Conservation (phyloP, 2,113 vertebrate genomes). For the Labrus mixtus region DNA sequence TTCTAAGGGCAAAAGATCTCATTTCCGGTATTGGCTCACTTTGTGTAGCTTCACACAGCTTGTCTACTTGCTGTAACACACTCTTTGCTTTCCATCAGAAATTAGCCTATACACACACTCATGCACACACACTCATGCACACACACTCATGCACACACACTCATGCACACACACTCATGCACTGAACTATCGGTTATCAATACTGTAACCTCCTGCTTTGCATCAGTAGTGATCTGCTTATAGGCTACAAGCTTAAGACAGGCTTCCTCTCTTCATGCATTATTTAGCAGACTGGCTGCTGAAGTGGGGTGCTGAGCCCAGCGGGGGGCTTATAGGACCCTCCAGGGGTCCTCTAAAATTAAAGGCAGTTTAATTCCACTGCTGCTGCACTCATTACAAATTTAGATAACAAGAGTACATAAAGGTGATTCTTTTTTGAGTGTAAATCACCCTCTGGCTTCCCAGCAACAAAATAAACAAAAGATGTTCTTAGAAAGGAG, state of each 20-base stretch:
- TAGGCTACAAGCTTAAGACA: not conserved
- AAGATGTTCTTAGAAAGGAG: constrained; percentile 13
- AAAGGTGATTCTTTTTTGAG: constrained; percentile 38
- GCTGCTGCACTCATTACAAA: constrained; percentile 20
- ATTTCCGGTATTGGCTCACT: constrained; percentile 31
- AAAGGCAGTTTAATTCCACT: constrained; percentile 58
- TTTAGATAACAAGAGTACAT: constrained; percentile 37
- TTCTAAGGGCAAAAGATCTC: not conserved
- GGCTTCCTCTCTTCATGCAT: constrained; percentile 31
- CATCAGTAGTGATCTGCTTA: constrained; percentile 21
- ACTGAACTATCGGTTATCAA: constrained; percentile 3
- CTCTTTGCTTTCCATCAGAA: not conserved
- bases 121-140: not conserved
- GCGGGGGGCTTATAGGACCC: constrained; percentile 24
- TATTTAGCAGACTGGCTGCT: constrained; percentile 47
- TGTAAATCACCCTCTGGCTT: constrained; percentile 32
- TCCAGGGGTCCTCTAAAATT: constrained; percentile 46
- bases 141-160: not conserved
- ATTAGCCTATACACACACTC: not conserved
- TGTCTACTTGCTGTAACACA: constrained; percentile 37
- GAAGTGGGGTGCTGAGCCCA: constrained; percentile 20
- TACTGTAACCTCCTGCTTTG: not conserved
- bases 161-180: not conserved
- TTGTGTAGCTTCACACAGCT: constrained; percentile 24
- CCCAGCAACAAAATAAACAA: constrained; percentile 40